These are phyloP conservation scores for Myrmecobius fasciatus DNA, from an alignment of 2,113 vertebrate genomes.

Conservation along the genomic window DNA sequence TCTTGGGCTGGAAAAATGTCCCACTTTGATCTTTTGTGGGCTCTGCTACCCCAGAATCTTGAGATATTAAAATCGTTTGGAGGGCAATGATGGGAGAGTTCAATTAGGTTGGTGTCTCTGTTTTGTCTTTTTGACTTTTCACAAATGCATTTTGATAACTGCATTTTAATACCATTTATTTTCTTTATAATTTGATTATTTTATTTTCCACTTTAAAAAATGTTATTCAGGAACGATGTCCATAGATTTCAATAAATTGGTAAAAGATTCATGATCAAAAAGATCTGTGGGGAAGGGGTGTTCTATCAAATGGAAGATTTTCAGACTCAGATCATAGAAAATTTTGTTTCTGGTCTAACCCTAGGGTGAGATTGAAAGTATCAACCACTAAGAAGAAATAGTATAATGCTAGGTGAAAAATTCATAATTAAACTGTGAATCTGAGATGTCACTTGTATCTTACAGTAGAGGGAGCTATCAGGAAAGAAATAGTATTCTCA, in stretches of 20 bases:
- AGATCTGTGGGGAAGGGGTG: neutral
- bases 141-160: neutral
- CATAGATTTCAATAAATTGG: neutral
- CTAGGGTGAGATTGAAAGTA: neutral
- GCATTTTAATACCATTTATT: neutral
- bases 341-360: neutral
- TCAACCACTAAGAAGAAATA: neutral
- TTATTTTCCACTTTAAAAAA: neutral
- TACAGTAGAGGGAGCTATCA: neutral
- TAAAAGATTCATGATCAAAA: neutral
- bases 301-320: neutral
- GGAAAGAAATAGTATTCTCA: constrained; percentile 24
- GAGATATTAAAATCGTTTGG: neutral
- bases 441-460: neutral
- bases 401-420: neutral
- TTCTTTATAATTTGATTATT: neutral
- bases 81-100: neutral
- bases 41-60: neutral
- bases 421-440: neutral
- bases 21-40: neutral
- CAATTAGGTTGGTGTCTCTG: neutral
- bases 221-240: neutral
- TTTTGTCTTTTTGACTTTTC: neutral
- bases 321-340: neutral
- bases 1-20: neutral